These are phyloP conservation scores for Oedothorax gibbosus DNA, from an alignment of 1,140 invertebrate genomes.

Conservation along the genomic window DNA sequence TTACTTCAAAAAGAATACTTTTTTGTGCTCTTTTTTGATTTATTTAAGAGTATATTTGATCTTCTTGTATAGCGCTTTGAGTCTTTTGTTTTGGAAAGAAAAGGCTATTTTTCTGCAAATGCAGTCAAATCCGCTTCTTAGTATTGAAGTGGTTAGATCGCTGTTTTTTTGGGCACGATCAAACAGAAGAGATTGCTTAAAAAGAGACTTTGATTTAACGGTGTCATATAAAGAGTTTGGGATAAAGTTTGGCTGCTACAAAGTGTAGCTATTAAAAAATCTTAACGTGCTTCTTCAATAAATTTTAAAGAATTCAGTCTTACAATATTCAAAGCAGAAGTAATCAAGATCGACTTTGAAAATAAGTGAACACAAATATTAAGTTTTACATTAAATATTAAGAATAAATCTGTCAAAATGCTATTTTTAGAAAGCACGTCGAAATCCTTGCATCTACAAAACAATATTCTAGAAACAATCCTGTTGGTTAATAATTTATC, in stretches of 20 bases:
- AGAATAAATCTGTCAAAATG: no score
- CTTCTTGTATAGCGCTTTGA: slow-evolving; percentile 28
- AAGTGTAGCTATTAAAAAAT: no score
- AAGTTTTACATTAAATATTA: no score
- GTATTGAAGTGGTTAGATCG: slow-evolving; percentile 29
- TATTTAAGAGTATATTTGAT: slow-evolving; percentile 41
- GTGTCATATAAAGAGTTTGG: background rate
- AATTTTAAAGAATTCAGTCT: no score
- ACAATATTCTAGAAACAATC: no score
- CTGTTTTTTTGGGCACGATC: slow-evolving; percentile 9
- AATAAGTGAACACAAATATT: no score
- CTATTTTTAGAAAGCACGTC: no score
- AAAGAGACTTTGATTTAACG: slow-evolving; percentile 8
- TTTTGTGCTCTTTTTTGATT: slow-evolving; percentile 16
- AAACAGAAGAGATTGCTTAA: background rate
- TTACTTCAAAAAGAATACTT: slow-evolving; percentile 11
- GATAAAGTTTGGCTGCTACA: background rate
- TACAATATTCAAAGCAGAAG: no score
- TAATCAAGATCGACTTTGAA: no score
- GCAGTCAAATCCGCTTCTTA: slow-evolving; percentile 21
- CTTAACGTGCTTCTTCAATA: no score
- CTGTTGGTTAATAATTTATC: no score
- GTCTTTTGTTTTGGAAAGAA: slow-evolving; percentile 46
- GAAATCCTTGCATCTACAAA: no score
- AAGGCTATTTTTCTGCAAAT: slow-evolving; percentile 23